Evolutionary conservation across 2,113 vertebrate species (phyloP).

Genomic region (Strix aluco): DNA sequence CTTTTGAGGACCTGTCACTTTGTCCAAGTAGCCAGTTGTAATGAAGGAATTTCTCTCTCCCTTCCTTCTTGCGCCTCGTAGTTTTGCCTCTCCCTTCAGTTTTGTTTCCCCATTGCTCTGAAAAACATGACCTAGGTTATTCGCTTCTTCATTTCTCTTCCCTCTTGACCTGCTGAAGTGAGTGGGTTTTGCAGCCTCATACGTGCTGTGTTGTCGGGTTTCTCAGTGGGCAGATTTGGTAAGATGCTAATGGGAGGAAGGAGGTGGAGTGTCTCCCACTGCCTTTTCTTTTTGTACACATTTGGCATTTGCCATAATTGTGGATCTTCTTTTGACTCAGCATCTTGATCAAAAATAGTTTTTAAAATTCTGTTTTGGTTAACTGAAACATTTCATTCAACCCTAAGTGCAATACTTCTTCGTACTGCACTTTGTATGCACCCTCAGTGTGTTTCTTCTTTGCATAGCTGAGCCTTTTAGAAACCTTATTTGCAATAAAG

Average conservation of each 20-base stretch:
- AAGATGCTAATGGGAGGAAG: background rate
- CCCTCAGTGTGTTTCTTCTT: background rate
- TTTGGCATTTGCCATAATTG: background rate
- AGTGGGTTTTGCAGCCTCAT: background rate
- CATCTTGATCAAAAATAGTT: background rate
- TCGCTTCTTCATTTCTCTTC: background rate
- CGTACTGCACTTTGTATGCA: background rate
- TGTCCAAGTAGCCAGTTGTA: background rate
- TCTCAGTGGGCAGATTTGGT: background rate
- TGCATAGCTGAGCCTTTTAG: background rate
- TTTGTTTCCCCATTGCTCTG: background rate
- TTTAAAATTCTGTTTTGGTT: background rate
- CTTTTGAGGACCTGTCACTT: background rate
- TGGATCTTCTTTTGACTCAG: background rate
- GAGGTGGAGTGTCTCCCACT: background rate
- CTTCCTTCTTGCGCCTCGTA: background rate
- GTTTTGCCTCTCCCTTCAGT: background rate
- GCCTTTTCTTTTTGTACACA: background rate
- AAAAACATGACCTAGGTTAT: background rate
- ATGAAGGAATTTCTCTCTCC: background rate
- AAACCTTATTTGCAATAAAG: background rate
- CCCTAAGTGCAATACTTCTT: background rate
- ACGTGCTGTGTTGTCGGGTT: rapidly evolving
- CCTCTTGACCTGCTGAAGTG: background rate
- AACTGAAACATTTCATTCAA: background rate